These are phyloP conservation scores for Mythimna ferrago DNA, from an alignment of 2,888 invertebrate species.

Conservation along the genomic window DNA sequence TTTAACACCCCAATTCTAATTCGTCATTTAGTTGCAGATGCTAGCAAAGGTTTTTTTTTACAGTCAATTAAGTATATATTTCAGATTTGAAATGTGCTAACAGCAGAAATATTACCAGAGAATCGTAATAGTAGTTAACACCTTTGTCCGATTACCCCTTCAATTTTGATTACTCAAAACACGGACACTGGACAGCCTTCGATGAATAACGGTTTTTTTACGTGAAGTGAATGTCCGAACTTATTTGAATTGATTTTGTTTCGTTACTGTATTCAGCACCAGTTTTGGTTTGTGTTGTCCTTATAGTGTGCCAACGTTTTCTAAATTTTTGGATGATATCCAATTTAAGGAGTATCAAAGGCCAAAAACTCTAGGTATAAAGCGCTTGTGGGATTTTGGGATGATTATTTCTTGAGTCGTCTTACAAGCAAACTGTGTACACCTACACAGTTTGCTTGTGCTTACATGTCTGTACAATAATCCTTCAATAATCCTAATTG, in stretches of 20 bases:
- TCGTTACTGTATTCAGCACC: background rate
- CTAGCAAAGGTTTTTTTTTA: no score
- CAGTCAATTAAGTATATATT: no score
- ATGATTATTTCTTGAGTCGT: background rate
- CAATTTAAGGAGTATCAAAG: background rate
- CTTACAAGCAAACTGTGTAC: background rate
- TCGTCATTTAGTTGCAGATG: no score
- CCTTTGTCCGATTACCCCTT: no score
- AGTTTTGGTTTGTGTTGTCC: constrained; percentile 1
- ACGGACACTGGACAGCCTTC: background rate
- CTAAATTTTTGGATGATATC: background rate
- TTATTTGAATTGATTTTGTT: constrained; percentile 3
- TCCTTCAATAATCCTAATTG: no score
- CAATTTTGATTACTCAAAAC: constrained; percentile 1
- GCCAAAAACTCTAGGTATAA: background rate
- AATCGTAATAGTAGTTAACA: no score
- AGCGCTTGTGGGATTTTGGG: background rate
- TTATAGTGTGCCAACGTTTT: background rate
- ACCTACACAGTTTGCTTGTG: no score
- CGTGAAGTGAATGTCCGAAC: constrained; percentile 29
- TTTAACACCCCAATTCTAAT: no score
- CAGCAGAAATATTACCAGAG: no score
- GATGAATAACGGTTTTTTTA: background rate
- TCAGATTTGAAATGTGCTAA: no score
- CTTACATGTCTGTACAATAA: no score